phyloP scores from a whole-genome alignment of 1,140 invertebrate genomes.

The Heliconius eleuchia region DNA sequence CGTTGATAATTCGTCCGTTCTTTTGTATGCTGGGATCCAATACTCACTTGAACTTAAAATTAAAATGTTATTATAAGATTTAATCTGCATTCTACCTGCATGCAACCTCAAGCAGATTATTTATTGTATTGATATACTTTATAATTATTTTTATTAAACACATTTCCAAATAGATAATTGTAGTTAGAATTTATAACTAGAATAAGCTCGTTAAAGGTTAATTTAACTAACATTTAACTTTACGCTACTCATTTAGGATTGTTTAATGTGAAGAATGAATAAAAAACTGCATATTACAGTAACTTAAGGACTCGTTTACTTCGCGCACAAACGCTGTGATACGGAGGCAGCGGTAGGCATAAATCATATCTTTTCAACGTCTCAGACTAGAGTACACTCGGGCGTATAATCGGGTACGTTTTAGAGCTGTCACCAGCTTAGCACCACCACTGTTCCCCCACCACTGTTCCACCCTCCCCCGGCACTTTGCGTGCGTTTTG shows the following conservation, averaged over 20 bases:
- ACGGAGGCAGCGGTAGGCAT: constrained; percentile 41
- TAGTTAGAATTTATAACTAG: background rate
- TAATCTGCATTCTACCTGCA: too few species aligned
- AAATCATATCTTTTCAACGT: constrained; percentile 63
- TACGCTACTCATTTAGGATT: background rate
- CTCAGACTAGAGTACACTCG: constrained; percentile 65
- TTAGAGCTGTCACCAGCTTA: constrained; percentile 74
- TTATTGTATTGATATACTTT: too few species aligned
- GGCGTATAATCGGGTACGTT: constrained; percentile 75
- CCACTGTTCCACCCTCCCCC: constrained; percentile 30
- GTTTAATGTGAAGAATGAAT: background rate
- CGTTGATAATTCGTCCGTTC: too few species aligned
- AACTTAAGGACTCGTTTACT: constrained; percentile 10
- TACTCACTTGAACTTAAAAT: too few species aligned
- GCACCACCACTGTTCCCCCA: constrained; percentile 47
- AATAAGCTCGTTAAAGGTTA: background rate
- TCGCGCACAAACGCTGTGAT: constrained; percentile 22
- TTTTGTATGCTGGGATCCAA: too few species aligned
- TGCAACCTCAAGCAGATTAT: too few species aligned
- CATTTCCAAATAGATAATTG: background rate
- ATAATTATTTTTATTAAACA: background rate
- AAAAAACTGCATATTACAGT: background rate
- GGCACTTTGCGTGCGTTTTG: constrained; percentile 78
- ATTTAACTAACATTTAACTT: background rate
- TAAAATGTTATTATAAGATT: too few species aligned